These are phyloP conservation scores for Cochlearius cochlearius DNA, from an alignment of 2,113 vertebrate species.

Conservation along the genomic window DNA sequence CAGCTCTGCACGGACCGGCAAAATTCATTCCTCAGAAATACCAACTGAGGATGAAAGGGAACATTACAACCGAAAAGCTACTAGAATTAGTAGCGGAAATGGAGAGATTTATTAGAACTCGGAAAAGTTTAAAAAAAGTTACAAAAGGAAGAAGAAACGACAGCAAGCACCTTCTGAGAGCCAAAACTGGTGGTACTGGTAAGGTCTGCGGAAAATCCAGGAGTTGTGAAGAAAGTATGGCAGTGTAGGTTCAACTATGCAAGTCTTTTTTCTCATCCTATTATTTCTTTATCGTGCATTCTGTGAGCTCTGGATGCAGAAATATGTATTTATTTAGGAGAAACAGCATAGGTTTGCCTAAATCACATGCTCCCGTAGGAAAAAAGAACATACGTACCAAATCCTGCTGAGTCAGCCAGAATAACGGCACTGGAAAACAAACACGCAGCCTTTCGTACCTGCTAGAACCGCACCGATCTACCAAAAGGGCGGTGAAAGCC, in stretches of 20 bases:
- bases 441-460: accelerated
- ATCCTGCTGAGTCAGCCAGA: not conserved
- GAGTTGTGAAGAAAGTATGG: not conserved
- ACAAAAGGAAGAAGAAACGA: not conserved
- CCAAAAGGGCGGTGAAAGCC: not conserved
- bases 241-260: not conserved
- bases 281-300: not conserved
- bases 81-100: not conserved
- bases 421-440: not conserved
- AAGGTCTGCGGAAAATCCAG: not conserved
- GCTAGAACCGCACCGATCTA: not conserved
- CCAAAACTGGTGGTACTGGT: not conserved
- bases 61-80: not conserved
- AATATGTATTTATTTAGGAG: not conserved
- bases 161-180: not conserved
- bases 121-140: not conserved
- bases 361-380: not conserved
- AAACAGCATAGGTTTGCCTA: not conserved
- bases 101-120: not conserved
- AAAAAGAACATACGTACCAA: not conserved
- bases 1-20: not conserved
- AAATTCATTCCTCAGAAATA: not conserved
- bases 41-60: not conserved
- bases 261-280: not conserved
- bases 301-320: not conserved